Evolutionary conservation across 2,888 invertebrate species (phyloP).

Genomic region (Phoenoteleia sp.): DNA sequence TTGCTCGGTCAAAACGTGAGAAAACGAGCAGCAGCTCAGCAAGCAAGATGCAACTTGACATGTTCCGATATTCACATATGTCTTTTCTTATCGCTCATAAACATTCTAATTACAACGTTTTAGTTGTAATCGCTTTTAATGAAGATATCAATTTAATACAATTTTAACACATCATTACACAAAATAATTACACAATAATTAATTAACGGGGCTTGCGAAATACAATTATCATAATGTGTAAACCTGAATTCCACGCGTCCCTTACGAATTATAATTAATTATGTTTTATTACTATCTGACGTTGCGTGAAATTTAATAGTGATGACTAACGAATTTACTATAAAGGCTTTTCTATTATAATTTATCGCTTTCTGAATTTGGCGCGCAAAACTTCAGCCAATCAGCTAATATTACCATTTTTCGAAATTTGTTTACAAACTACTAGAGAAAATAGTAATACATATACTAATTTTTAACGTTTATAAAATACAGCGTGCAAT

Average conservation of each 20-base stretch:
- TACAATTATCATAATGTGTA: not conserved
- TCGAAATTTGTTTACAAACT: too few species aligned
- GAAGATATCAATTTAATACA: constrained; percentile 54
- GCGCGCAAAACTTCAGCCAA: too few species aligned
- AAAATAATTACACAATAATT: constrained; percentile 52
- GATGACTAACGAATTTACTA: too few species aligned
- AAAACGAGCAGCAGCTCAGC: constrained; percentile 45
- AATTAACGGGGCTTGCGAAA: constrained; percentile 39
- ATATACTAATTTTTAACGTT: too few species aligned
- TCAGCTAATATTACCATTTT: too few species aligned
- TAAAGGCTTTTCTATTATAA: too few species aligned
- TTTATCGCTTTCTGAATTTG: not conserved
- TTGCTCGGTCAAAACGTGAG: too few species aligned
- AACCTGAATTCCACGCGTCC: constrained; percentile 14
- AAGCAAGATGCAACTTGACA: constrained; percentile 47
- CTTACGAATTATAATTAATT: constrained; percentile 15
- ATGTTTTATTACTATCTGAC: constrained; percentile 3
- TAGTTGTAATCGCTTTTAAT: constrained; percentile 50
- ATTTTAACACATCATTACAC: constrained; percentile 41
- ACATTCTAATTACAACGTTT: constrained; percentile 64
- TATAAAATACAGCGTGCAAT: too few species aligned
- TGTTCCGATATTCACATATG: constrained; percentile 43
- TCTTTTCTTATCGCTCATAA: constrained; percentile 63
- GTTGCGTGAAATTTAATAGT: constrained; percentile 16
- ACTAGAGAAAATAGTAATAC: too few species aligned